Base-by-base conservation (phyloP, 2,888 invertebrate species). In the Arrhopalites spinosus region DNA sequence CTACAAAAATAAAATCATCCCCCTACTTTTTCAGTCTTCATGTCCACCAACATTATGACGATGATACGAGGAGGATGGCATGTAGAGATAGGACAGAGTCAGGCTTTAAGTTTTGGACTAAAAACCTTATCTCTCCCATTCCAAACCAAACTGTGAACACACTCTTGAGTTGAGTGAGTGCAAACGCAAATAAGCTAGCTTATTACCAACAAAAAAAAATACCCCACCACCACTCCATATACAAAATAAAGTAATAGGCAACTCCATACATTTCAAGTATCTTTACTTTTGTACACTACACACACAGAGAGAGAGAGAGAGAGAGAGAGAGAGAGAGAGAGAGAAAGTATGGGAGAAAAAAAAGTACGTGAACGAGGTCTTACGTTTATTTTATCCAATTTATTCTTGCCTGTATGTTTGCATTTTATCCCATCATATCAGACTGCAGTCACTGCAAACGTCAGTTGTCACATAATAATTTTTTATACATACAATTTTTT, bases 371-470 rank as follows among this genome's bases (percentile, higher is more conserved):
- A 59, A 69, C 56, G 56, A 56, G 30, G 69, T 69, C 53, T 69
- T 69, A 68, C 53, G 56, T 69, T 69, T 53, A 69, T 53, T 56
- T 56, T 53, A 69, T 69, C 69, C 69, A 69, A 69, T 69, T 69
- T 69, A 69, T 69, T 53, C 47, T 66, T 66, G 66, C 45, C 45
- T 66, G 29, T 45, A 23, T 66, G 66, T 66, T 30, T 66, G 29
- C 25, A 20, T 45, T 66, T 66, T 66, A 66, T 66, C 66, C 45
- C 45, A 64, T 64, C 36, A 36, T 64, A 15, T 30, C 23, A 23
- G 59, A 61, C 27, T 25, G 27, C 27, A 61, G 30, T 13, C 36
- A 36, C 64, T 45, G 25, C 43, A 66, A 45, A 66, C 66, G 66
- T 66, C 66, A 66, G 23, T 66, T 66, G 66, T 66, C 66, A 66